Percentiles rank a stretch among this genome's conserved stretches.
Evolutionary conservation across 2,888 invertebrate species (phyloP).

Genomic region (Elysia crispata): DNA sequence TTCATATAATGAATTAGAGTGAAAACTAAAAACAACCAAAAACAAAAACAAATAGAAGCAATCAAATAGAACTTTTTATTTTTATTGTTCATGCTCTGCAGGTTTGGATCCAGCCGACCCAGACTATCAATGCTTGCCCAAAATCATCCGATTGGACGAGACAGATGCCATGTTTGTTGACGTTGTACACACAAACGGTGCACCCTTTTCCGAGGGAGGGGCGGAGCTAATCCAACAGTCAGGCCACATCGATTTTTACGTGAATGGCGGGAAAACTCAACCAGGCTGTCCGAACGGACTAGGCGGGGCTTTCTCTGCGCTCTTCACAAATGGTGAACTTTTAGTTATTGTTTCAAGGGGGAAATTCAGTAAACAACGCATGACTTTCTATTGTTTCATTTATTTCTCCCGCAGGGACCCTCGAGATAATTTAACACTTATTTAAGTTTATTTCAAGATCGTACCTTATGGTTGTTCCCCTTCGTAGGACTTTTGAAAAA

Average conservation of each 20-base stretch:
- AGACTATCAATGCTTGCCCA: conserved; percentile 58
- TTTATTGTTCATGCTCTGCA: conserved; percentile 35
- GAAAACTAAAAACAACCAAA: no score
- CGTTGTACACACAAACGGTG: conserved; percentile 71
- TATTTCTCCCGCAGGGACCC: no score
- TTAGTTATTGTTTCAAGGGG: no score
- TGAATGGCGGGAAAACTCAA: conserved; percentile 91
- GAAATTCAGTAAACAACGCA: no score
- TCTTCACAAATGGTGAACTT: conserved; percentile 49
- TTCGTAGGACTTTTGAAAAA: no score
- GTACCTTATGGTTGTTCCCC: no score
- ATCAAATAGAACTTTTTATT: no score
- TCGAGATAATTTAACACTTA: no score
- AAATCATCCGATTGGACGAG: conserved; percentile 61
- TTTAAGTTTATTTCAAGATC: no score
- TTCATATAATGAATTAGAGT: no score
- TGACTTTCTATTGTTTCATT: no score
- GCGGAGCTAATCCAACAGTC: conserved; percentile 86
- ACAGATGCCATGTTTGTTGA: conserved; percentile 71
- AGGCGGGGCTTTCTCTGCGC: conserved; percentile 37
- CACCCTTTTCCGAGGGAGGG: conserved; percentile 58
- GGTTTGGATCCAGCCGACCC: conserved; percentile 73
- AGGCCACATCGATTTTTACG: conserved; percentile 94
- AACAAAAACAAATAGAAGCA: no score
- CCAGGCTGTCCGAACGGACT: conserved; percentile 83